Percentiles rank a stretch among this genome's conserved stretches.
Evolutionary conservation across 2,888 invertebrate species (phyloP).

Genomic region (Furcula furcula): DNA sequence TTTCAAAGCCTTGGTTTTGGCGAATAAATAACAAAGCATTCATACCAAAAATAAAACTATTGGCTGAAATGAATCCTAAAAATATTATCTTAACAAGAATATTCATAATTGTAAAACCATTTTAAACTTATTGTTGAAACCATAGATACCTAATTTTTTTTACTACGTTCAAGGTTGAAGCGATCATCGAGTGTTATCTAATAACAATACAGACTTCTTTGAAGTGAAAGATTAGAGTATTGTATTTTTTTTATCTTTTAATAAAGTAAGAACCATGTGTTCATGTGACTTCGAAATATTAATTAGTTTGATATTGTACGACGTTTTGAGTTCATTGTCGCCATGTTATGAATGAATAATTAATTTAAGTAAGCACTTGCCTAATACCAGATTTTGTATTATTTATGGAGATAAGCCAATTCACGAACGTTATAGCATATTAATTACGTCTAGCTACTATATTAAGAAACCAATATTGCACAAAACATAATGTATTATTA

Average conservation of each 20-base stretch:
- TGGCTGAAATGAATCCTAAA: too few species aligned
- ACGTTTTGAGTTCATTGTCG: background rate
- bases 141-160: too few species aligned
- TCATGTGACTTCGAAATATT: slow-evolving; percentile 1
- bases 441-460: too few species aligned
- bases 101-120: background rate
- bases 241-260: background rate
- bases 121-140: background rate
- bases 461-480: too few species aligned
- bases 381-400: background rate
- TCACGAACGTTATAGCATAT: too few species aligned
- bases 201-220: background rate
- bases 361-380: background rate
- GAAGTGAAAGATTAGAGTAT: background rate
- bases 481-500: too few species aligned
- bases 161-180: too few species aligned
- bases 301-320: background rate
- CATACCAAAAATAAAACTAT: too few species aligned
- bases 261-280: background rate
- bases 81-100: background rate
- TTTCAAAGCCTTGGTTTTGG: too few species aligned
- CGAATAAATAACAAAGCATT: too few species aligned
- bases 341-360: slow-evolving; percentile 1
- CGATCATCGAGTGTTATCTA: background rate
- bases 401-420: background rate